Percentiles rank a stretch among this genome's conserved stretches.
Conservation (phyloP, 1,140 invertebrate species). For the Whitmania pigra region DNA sequence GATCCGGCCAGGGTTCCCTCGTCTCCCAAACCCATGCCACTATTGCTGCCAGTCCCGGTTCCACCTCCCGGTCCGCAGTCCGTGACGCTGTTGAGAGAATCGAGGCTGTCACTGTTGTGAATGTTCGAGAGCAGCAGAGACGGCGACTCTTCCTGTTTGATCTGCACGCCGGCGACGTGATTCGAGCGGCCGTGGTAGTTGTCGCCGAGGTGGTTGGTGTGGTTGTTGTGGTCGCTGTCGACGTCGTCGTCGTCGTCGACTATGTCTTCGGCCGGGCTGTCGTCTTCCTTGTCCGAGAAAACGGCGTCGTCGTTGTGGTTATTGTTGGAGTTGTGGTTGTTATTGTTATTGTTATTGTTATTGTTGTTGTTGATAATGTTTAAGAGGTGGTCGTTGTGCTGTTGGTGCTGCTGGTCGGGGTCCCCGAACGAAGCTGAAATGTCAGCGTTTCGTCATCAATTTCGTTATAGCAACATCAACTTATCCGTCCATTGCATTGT, state of each 20-base stretch:
- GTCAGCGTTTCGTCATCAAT: too few relatives aligned
- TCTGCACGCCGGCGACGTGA: not conserved
- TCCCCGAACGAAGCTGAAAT: slow-evolving; percentile 8
- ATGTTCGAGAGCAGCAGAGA: not conserved
- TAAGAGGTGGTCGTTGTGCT: not conserved
- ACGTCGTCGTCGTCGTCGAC: not conserved
- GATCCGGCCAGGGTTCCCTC: not conserved
- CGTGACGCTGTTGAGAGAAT: slow-evolving; percentile 9
- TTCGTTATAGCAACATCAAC: too few relatives aligned
- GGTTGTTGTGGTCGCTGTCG: slow-evolving; percentile 18
- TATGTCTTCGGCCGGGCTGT: not conserved
- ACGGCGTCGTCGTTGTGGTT: slow-evolving; percentile 19
- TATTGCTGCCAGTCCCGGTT: not conserved
- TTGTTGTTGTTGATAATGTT: slow-evolving; percentile 8
- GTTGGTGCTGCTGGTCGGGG: not conserved
- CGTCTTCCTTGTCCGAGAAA: slow-evolving; percentile 18
- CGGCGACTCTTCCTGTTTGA: not conserved
- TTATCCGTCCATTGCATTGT: too few relatives aligned
- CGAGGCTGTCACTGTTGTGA: slow-evolving; percentile 11
- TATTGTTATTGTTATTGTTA: slow-evolving; percentile 5
- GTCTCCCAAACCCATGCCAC: not conserved
- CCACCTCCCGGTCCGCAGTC: slow-evolving; percentile 12
- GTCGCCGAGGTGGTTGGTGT: not conserved
- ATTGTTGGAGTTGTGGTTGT: slow-evolving; percentile 20
- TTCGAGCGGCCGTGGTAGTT: not conserved